Evolutionary conservation across 2,888 invertebrate genomes (phyloP), one percentile per base, ranked within the genome.

Genomic region (Nyleta sp.): DNA sequence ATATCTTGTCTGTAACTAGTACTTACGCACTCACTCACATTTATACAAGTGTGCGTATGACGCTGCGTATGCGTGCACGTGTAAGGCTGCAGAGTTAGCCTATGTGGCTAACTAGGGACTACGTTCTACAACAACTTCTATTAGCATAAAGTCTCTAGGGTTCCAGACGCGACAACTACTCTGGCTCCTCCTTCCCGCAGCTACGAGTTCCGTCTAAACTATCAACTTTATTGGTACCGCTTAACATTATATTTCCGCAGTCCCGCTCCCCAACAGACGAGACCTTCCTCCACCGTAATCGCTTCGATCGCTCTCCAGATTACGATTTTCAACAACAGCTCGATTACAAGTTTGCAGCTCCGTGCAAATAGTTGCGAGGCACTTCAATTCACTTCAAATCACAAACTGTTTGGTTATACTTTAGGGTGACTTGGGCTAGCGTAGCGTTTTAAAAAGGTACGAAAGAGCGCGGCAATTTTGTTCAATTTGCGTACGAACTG

Each of bases 61-160:
- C 72, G 15, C 3, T 42, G 42, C 55, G 22, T 50, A 24, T 46
- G 42, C 24, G 24, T 33, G 18, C 17, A 31, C 18, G 31, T 31
- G 35, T 13, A 53, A 70, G 46, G 59, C 46, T 55, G 72, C 28
- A 17, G 65, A 67, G 67, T 60, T 44, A 59, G 74, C 38, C 70
- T 52, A 60, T 46, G 73, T 64, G 71, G 65, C 76, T 73, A 72
- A 73, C 82, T 67, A 72, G 78, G 76, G 81, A 68, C 71, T 73
- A 67, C 75, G 75, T 80, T 83, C 81, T 82, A 78, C 83, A 85
- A 84, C 84, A 85, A 84, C 83, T 85, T 85, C 84, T 86, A 87
- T 87, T 85, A 87, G 85, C 87, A 86, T 87, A 87, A 87, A 85
- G 85, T 85, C 85, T 84, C 82, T 74, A 67, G 83, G 83, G 82